Evolutionary conservation across 1,140 invertebrate species (phyloP).

Genomic region (Sarcophaga bullata): DNA sequence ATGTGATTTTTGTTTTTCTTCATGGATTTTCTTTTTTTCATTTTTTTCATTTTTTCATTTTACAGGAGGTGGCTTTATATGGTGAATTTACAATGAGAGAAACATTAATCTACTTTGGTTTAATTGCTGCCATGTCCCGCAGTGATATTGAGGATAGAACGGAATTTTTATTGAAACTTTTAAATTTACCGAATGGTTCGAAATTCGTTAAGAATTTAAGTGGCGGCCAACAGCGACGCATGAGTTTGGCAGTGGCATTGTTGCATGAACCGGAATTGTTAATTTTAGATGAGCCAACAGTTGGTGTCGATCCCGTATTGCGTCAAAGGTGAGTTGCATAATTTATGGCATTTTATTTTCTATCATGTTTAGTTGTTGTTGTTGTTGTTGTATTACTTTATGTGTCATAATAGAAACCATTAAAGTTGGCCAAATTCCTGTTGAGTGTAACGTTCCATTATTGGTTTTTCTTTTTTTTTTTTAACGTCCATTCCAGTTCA

Average conservation of each 20-base stretch:
- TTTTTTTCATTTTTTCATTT: background rate
- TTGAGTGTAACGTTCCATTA: too few species aligned
- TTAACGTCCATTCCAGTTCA: too few species aligned
- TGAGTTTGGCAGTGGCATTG: constrained; percentile 87
- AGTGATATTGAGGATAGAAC: constrained; percentile 79
- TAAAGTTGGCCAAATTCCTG: too few species aligned
- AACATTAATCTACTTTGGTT: constrained; percentile 91
- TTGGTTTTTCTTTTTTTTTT: too few species aligned
- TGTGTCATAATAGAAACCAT: background rate
- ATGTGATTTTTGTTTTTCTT: background rate
- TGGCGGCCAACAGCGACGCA: constrained; percentile 89
- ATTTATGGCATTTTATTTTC: background rate
- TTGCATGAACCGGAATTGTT: constrained; percentile 90
- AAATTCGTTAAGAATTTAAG: constrained; percentile 85
- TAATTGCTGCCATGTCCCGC: constrained; percentile 83
- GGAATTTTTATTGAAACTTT: constrained; percentile 83
- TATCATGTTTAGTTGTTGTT: too few species aligned
- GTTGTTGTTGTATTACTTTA: background rate
- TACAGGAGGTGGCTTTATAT: constrained; percentile 89
- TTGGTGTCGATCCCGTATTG: constrained; percentile 93
- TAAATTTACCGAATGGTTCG: constrained; percentile 75
- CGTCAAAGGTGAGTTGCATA: constrained; percentile 76
- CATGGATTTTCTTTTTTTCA: background rate
- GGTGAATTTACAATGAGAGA: constrained; percentile 91
- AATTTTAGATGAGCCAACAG: constrained; percentile 94